These are phyloP conservation scores for Cerceris ruficornis DNA, from an alignment of 2,888 invertebrate genomes.

Conservation along the genomic window DNA sequence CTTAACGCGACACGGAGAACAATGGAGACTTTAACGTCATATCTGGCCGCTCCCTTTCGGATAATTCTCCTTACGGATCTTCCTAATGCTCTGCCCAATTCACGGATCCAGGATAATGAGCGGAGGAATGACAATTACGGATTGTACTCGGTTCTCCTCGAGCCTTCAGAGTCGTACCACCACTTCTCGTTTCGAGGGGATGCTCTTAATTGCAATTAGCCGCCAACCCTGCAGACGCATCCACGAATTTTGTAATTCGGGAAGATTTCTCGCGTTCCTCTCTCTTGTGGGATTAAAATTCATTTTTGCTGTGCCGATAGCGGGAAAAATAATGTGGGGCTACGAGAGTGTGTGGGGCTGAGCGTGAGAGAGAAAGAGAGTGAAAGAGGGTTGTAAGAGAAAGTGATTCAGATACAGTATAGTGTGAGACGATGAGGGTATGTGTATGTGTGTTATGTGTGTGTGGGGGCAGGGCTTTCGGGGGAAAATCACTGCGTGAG, in stretches of 20 bases:
- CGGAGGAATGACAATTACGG: constrained; percentile 61
- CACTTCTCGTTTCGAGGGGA: constrained; percentile 10
- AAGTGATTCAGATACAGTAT: no score
- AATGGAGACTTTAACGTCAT: constrained; percentile 73
- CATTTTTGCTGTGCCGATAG: not conserved
- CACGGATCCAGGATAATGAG: constrained; percentile 63
- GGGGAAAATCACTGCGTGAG: no score
- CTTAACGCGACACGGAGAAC: constrained; percentile 76
- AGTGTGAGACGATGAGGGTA: no score
- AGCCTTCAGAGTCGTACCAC: constrained; percentile 52
- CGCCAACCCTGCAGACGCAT: constrained; percentile 9
- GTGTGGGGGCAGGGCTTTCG: no score
- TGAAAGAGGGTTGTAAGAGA: no score
- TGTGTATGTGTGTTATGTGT: no score
- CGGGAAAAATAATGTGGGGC: not conserved
- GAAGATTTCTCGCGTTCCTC: constrained; percentile 2
- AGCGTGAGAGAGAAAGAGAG: no score
- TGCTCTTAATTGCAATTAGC: constrained; percentile 66
- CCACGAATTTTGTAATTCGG: constrained; percentile 14
- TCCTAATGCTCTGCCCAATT: constrained; percentile 46
- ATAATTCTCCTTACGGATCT: constrained; percentile 48
- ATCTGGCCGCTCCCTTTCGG: constrained; percentile 54
- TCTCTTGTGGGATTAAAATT: not conserved
- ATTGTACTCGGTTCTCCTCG: constrained; percentile 50
- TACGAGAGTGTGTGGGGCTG: no score